phyloP scores from a whole-genome alignment of 2,113 vertebrate species.

The Aspiorhynchus laticeps region DNA sequence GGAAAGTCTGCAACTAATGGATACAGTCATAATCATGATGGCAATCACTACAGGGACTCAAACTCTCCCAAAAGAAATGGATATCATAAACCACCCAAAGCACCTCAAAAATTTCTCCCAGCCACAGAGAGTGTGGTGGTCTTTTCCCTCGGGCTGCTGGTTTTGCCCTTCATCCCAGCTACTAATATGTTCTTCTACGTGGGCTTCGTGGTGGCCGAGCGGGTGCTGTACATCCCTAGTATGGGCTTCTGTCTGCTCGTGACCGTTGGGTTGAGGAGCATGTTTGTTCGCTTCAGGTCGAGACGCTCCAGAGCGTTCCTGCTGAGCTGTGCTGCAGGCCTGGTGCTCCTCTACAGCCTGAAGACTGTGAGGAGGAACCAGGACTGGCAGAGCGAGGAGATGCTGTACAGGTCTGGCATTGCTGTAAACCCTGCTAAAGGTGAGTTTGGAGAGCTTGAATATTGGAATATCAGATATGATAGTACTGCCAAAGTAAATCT shows the following conservation, averaged over 20 bases:
- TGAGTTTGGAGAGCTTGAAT: conserved; percentile 59
- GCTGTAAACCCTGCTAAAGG: conserved; percentile 98
- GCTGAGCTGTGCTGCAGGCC: conserved; percentile 82
- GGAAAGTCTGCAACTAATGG: conserved; percentile 90
- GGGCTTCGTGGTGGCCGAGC: conserved; percentile 97
- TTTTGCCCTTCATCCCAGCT: conserved; percentile 93
- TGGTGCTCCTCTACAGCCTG: conserved; percentile 88
- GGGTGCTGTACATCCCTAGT: conserved; percentile 98
- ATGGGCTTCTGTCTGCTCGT: conserved; percentile 98
- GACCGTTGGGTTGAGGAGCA: conserved; percentile 86
- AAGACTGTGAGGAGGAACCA: conserved; percentile 91
- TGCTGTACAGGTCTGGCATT: conserved; percentile 97
- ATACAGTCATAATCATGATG: conserved; percentile 77
- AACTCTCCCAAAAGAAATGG: conserved; percentile 70
- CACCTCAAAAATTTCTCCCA: conserved; percentile 80
- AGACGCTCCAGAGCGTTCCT: conserved; percentile 82
- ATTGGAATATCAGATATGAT: not conserved
- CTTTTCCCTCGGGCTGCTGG: conserved; percentile 90
- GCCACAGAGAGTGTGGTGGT: conserved; percentile 88
- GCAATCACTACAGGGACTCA: conserved; percentile 28
- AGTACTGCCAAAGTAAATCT: not conserved
- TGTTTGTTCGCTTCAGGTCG: conserved; percentile 83
- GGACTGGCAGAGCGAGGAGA: conserved; percentile 97
- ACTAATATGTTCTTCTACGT: conserved; percentile 99
- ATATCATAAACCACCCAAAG: conserved; percentile 48